These are phyloP conservation scores for Pseudorasbora parva DNA, from an alignment of 2,113 vertebrate genomes.

Conservation along the genomic window DNA sequence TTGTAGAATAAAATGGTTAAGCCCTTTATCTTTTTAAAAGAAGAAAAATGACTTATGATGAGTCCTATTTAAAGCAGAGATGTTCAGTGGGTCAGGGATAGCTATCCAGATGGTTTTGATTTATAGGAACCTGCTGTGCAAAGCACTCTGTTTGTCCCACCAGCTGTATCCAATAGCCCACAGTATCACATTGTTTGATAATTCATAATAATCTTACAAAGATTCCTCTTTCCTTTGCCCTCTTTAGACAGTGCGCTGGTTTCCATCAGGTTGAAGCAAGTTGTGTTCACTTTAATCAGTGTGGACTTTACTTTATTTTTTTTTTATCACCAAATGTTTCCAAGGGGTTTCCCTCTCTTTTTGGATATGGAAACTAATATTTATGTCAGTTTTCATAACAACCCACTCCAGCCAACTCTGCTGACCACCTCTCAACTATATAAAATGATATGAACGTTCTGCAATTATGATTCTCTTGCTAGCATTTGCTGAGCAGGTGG, in stretches of 20 bases:
- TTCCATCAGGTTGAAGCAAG: not conserved
- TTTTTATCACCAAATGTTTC: not conserved
- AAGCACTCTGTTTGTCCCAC: slow-evolving; percentile 49
- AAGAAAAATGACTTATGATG: slow-evolving; percentile 52
- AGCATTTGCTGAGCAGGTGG: slow-evolving; percentile 46
- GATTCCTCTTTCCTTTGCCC: slow-evolving; percentile 48
- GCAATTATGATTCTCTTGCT: slow-evolving; percentile 22
- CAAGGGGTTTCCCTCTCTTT: slow-evolving; percentile 13
- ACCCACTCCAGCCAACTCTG: not conserved
- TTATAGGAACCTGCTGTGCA: slow-evolving; percentile 67
- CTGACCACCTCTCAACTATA: not conserved
- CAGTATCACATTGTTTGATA: slow-evolving; percentile 65
- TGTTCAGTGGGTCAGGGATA: slow-evolving; percentile 50
- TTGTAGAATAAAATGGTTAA: slow-evolving; percentile 23
- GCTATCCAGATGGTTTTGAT: slow-evolving; percentile 62
- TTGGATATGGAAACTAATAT: not conserved
- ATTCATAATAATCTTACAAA: slow-evolving; percentile 62
- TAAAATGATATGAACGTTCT: not conserved
- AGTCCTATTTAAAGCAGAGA: slow-evolving; percentile 59
- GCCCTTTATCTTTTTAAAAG: slow-evolving; percentile 38
- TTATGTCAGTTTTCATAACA: slow-evolving; percentile 14
- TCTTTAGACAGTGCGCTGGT: slow-evolving; percentile 39
- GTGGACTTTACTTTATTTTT: slow-evolving; percentile 2
- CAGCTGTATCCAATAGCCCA: slow-evolving; percentile 63
- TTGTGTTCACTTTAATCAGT: slow-evolving; percentile 6